Evolutionary conservation across 2,797 vertebrate species (phyloP), one percentile per base, ranked within the genome.

Genomic region (Selene dorsalis): DNA sequence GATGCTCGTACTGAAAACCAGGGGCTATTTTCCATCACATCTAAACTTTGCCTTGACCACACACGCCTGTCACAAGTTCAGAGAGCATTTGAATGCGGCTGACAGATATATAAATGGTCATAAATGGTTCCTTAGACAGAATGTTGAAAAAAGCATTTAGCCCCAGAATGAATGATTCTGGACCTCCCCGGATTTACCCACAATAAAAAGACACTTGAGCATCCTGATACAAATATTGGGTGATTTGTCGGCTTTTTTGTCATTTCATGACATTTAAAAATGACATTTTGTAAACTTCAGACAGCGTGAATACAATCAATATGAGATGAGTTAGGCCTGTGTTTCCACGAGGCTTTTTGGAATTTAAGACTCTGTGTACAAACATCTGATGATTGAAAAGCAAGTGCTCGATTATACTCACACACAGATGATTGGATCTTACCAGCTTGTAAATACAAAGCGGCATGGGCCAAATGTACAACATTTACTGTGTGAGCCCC

Each of bases 281-380:
- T 88, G 88, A 69, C 93, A 89, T 92, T 88, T 83, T 84, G 90
- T 92, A 93, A 92, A 93, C 91, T 89, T 85, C 84, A 90, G 88
- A 89, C 86, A 32, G 88, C 84, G 72, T 84, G 89, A 93, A 91
- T 67, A 87, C 93, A 93, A 94, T 94, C 92, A 94, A 89, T 90
- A 87, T 58, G 84, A 89, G 88, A 83, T 73, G 86, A 90, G 86
- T 87, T 82, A 79, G 85, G 88, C 82, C 84, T 77, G 82, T 85
- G 90, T 93, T 93, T 93, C 89, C 87, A 87, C 79, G 86, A 91
- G 82, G 83, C 91, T 93, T 91, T 92, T 91, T 92, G 94, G 93
- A 94, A 94, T 91, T 89, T 90, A 91, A 94, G 90, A 91, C 72
- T 85, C 85, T 92, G 92, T 93, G 90, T 93, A 94, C 92, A 94